Base-by-base conservation (phyloP, 2,797 vertebrate genomes). In the Gymnoscopelus microlampas region DNA sequence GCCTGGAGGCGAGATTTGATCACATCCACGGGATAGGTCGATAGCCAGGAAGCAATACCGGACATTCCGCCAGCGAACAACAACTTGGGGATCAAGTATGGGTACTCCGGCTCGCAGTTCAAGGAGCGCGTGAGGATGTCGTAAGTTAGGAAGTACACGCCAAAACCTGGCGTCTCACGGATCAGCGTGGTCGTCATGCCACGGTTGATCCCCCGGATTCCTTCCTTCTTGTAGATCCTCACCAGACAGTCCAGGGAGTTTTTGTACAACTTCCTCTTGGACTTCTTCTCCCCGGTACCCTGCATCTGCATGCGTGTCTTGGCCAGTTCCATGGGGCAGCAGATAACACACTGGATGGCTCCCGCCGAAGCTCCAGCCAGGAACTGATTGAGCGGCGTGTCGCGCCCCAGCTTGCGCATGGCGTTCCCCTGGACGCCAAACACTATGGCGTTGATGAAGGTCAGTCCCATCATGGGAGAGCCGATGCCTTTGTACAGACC, bases 231-330 rank as follows among this genome's bases (percentile, higher is more conserved):
- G 84, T 99, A 97, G 89, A 98, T 98, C 79, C 97, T 95, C 26
- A 93, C 87, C 91, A 99, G 93, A 65, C 98, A 99, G 91, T 99
- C 96, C 91, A 99, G 89, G 0, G 98, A 97, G 86, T 98, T 99
- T 83, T 96, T 96, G 88, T 99, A 99, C 86, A 95, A 49, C 89
- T 96, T 97, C 0, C 63, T 93, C 54, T 90, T 95, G 0, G 93
- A 93, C 80, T 95, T 96, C 86, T 94, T 96, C 84, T 97, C 94
- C 0, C 98, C 97, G 0, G 95, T 96, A n/a, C 95, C 97, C 82
- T 99, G 98, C 87, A 99, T 88, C 90, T 99, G 98, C 96, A 99
- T 96, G 78, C 98, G 95, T 0, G 98, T 99, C 93, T 99, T 99
- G 44, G 97, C 97, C 85, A 99, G 82, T 85, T 99, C 98, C 97